Base-by-base conservation (phyloP, 2,797 vertebrate species). In the Dallia pectoralis region DNA sequence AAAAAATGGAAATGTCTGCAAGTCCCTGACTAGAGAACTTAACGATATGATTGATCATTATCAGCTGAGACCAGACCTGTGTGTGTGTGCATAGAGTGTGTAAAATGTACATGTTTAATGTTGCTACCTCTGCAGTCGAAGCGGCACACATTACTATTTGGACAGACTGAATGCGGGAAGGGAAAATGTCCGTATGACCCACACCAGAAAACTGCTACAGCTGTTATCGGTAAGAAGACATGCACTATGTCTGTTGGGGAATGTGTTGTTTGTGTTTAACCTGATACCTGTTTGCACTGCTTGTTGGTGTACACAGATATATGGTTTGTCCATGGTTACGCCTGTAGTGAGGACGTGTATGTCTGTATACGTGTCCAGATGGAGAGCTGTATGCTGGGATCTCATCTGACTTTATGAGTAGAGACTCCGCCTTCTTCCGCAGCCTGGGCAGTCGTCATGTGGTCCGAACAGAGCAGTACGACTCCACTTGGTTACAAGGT, bases 181-280 rank as follows among this genome's bases (percentile, higher is more conserved):
- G 93, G 94, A n/a, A 95, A 95, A 82, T 94, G 93, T 87, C 93
- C 94, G 0, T 95, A 93, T 0, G 91, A 95, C 78, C 94, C 93
- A 0, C 85, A 90, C 32, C 93, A 94, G 84, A 93, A 89, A 81
- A 92, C 93, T 0, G 92, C 92, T 29, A 91, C 93, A 0, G 85
- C 91, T 53, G 83, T 95, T 0, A 86, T 94, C n/a, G 94, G 94
- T 94, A 75, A 81, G 83, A 61, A 25, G 27, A 40, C 15, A 3
- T 15, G 3, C 33, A n/a, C 56, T 63, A 49, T 75, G 59, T 33
- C 18, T 62, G 11, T 49, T 25, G 36, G n/a, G 48, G 56, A 69
- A 25, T 70, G 47, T 7, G 32, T 72, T 75, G 18, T 84, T 18
- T 69, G 59, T 53, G 56, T 62, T 59, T 22, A 25, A 9, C 22